A percentile compares a stretch with the other conserved stretches of the same genome.
phyloP scores from a whole-genome alignment of 2,888 invertebrate genomes.

The Spodoptera exigua region DNA sequence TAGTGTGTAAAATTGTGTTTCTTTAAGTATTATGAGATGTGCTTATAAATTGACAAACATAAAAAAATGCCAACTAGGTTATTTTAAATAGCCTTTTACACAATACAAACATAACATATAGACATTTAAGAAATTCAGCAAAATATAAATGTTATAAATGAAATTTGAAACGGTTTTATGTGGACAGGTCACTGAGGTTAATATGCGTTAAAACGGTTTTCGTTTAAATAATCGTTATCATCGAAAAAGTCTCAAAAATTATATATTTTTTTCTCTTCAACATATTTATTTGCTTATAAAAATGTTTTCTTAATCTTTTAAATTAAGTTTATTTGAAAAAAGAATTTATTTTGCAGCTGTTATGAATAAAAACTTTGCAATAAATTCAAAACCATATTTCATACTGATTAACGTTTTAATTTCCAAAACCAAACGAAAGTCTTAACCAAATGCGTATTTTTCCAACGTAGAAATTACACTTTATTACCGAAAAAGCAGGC shows the following conservation, averaged over 20 bases:
- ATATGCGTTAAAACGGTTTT: conserved; percentile 2
- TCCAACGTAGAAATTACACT: conserved; percentile 50
- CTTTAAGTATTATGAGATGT: too few relatives aligned
- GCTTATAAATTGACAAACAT: too few relatives aligned
- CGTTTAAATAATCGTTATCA: conserved; percentile 2
- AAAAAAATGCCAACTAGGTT: too few relatives aligned
- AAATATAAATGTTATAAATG: too few relatives aligned
- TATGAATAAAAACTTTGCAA: conserved; percentile 20
- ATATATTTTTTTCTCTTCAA: conserved; percentile 7
- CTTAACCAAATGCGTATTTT: conserved; percentile 47
- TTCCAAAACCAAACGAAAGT: conserved; percentile 37
- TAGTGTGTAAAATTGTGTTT: too few relatives aligned
- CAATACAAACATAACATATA: too few relatives aligned
- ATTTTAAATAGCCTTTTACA: too few relatives aligned
- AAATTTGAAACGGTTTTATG: too few relatives aligned
- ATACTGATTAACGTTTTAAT: conserved; percentile 50
- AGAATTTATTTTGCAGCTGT: conserved; percentile 43
- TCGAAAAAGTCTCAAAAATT: background rate
- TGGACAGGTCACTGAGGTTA: background rate
- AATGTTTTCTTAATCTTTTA: conserved; percentile 20
- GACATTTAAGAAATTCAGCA: too few relatives aligned
- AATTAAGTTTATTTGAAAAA: conserved; percentile 29
- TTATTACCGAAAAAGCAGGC: conserved; percentile 39
- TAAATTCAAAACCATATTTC: conserved; percentile 38
- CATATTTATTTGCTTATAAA: conserved; percentile 20